Evolutionary conservation across 1,140 invertebrate species (phyloP).

Genomic region (Drosophila sucinea): DNA sequence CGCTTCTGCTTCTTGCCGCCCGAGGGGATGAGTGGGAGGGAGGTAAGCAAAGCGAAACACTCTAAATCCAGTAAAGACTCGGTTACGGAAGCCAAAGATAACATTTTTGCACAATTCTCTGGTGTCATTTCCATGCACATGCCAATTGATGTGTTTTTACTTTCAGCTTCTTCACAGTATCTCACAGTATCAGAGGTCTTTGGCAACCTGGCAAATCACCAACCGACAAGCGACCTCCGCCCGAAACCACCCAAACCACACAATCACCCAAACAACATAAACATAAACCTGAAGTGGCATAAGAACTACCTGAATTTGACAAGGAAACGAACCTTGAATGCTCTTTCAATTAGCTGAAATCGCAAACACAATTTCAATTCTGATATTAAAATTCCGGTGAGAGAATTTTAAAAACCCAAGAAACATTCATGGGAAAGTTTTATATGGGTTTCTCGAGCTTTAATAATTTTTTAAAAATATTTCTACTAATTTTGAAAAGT

Average conservation of each 20-base stretch:
- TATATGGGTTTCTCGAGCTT: too few species aligned
- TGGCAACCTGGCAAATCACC: conserved; percentile 36
- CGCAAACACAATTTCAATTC: background rate
- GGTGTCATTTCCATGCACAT: conserved; percentile 81
- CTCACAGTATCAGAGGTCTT: background rate
- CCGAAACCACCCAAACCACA: conserved; percentile 21
- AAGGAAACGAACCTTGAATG: background rate
- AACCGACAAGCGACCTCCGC: conserved; percentile 7
- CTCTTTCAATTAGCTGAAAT: background rate
- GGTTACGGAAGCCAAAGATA: conserved; percentile 79
- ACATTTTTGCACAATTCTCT: conserved; percentile 81
- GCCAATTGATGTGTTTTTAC: conserved; percentile 81
- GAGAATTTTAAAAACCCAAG: too few species aligned
- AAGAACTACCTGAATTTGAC: conserved; percentile 1
- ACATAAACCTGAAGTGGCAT: conserved; percentile 14
- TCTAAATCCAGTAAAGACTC: conserved; percentile 69
- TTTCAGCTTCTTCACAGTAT: conserved; percentile 47
- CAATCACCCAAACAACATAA: background rate
- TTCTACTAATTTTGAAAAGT: too few species aligned
- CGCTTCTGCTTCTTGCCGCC: conserved; percentile 51
- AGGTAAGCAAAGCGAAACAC: conserved; percentile 17
- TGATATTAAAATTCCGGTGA: too few species aligned
- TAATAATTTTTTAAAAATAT: too few species aligned
- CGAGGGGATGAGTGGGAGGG: background rate
- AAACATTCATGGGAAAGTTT: too few species aligned